Base-by-base conservation (phyloP, 2,113 vertebrate species). In the Cathartes aura region DNA sequence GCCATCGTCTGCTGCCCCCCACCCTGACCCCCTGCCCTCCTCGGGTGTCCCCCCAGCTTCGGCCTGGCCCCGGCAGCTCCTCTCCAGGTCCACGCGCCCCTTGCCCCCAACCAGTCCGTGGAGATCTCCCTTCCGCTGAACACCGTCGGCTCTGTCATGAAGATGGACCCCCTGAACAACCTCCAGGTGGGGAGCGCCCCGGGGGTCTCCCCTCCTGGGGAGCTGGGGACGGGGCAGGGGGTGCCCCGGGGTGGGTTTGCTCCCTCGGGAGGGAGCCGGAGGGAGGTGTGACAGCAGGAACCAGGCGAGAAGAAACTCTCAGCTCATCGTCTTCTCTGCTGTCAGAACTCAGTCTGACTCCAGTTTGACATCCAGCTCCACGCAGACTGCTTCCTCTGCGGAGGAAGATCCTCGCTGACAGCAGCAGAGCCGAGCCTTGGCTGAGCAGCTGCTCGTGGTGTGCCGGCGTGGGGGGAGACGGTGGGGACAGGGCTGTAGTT, bases 91-190 rank as follows among this genome's bases (percentile, higher is more conserved):
- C 99, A 99, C 0, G 99, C 99, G 0, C 99, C 99, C 1, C 99
- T 99, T 7, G 98, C 98, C 82, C 99, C 99, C 56, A 99, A 99
- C 98, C 99, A 99, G 98, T 99, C 98, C 0, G 99, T 99, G 95
- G 99, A 99, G 94, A 98, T 99, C 89, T 98, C 98, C 64, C 98
- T 99, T 40, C 99, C 99, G 0, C 99, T 99, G 66, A 99, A 98
- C 97, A 99, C 98, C 0, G 98, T 98, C 8, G 99, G 99, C 68
- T 99, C 99, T 0, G 99, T 99, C 91, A 99, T 99, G 99, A 99
- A 99, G 98, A 99, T 99, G 99, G 99, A 99, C 9, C 99, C 99
- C 11, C 98, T 99, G 70, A 99, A 98, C 98, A 99, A 99, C 88
- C 99, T 99, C 24, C 99, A 99, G 99, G 99, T 99, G 95, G 84